phyloP scores from a whole-genome alignment of 1,140 invertebrate genomes.

The Popillia japonica region DNA sequence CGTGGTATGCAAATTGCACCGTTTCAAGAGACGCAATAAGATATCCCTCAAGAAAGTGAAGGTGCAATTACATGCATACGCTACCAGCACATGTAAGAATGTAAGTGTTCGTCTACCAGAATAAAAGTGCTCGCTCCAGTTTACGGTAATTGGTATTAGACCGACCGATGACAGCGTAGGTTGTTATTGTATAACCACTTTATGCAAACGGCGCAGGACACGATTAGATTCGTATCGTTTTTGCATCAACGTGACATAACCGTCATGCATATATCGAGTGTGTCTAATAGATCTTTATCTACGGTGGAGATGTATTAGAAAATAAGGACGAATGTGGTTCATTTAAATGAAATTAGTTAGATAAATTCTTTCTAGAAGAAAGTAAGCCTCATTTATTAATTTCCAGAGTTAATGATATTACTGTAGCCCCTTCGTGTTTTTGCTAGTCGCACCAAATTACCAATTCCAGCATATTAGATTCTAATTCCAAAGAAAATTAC shows the following conservation, averaged over 20 bases:
- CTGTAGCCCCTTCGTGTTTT: too few species aligned
- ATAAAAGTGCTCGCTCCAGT: neutral
- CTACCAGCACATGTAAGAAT: neutral
- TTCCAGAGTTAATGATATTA: too few species aligned
- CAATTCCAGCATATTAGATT: too few species aligned
- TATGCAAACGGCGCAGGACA: neutral
- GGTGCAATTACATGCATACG: neutral
- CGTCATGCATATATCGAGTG: neutral
- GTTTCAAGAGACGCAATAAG: neutral
- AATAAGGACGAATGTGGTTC: neutral
- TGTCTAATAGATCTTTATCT: neutral
- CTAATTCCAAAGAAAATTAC: too few species aligned
- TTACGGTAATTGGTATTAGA: slow-evolving; percentile 19
- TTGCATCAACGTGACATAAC: neutral
- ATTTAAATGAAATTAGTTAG: neutral
- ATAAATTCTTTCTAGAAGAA: too few species aligned
- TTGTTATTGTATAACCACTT: slow-evolving; percentile 7
- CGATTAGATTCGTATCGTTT: neutral
- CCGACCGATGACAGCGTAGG: neutral
- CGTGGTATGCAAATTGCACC: neutral
- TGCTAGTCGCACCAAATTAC: too few species aligned
- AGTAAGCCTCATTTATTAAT: too few species aligned
- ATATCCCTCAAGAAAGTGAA: slow-evolving; percentile 16
- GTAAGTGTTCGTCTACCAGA: neutral
- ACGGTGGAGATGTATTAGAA: neutral